A percentile compares a stretch with the other conserved stretches of the same genome.
These are phyloP conservation scores for Batillaria attramentaria DNA, from an alignment of 1,140 invertebrate species.

Conservation along the genomic window DNA sequence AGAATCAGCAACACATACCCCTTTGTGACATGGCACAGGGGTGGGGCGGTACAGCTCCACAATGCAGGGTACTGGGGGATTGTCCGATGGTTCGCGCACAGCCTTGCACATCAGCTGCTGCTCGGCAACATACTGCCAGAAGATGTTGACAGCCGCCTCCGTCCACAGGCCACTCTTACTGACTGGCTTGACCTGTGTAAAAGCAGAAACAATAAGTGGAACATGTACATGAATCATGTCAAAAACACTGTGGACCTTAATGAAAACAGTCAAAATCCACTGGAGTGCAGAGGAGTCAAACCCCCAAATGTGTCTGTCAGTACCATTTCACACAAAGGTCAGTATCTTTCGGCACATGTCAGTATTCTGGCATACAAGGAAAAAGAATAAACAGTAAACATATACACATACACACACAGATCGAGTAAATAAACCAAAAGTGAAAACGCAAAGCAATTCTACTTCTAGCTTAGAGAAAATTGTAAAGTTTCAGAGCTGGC, in stretches of 20 bases:
- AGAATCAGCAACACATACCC: background rate
- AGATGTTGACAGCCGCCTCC: conserved; percentile 39
- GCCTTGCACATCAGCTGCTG: conserved; percentile 39
- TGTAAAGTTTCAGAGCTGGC: too few species aligned
- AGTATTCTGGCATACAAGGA: too few species aligned
- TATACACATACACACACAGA: too few species aligned
- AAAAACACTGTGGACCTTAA: background rate
- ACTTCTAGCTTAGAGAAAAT: too few species aligned
- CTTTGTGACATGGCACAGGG: background rate
- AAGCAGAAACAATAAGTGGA: background rate
- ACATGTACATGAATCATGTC: background rate
- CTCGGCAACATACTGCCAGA: conserved; percentile 29
- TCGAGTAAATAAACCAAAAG: too few species aligned
- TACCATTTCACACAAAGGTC: background rate
- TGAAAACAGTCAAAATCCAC: background rate
- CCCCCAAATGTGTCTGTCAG: too few species aligned
- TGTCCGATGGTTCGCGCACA: conserved; percentile 1
- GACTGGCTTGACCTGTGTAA: conserved; percentile 42
- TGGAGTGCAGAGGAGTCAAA: background rate
- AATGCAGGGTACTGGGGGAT: conserved; percentile 29
- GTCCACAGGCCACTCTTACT: conserved; percentile 50
- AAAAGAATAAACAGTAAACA: too few species aligned
- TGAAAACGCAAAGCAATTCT: too few species aligned
- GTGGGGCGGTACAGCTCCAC: conserved; percentile 39
- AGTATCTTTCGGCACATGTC: background rate